Conservation (phyloP, 1,140 invertebrate genomes). For the Holotrichia oblita region DNA sequence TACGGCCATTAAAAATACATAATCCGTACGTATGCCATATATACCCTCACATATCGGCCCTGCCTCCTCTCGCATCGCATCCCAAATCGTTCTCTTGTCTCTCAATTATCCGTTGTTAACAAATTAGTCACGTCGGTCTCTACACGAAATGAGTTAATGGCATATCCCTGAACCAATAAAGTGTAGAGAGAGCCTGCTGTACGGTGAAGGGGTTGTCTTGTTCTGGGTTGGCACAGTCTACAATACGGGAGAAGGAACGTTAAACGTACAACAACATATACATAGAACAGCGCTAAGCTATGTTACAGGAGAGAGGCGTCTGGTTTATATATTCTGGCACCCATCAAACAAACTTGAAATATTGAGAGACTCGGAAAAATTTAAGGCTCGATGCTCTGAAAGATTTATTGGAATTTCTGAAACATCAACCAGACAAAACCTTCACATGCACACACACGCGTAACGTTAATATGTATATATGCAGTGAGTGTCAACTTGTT, state of each 20-base stretch:
- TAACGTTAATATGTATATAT: not conserved
- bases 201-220: conserved; percentile 23
- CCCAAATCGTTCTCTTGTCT: conserved; percentile 7
- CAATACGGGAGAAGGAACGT: not conserved
- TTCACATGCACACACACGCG: not conserved
- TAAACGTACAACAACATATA: not conserved
- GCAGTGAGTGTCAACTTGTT: not conserved
- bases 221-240: not conserved
- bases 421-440: conserved; percentile 23
- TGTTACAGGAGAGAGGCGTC: not conserved
- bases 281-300: not conserved
- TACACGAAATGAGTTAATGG: conserved; percentile 33
- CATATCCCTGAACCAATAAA: not conserved
- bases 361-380: conserved; percentile 32
- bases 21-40: not conserved
- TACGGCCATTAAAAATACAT: not conserved
- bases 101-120: conserved; percentile 26
- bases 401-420: conserved; percentile 36
- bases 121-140: conserved; percentile 29
- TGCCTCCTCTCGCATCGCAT: not conserved
- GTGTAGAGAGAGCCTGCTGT: not conserved
- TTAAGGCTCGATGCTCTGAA: conserved; percentile 7
- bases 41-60: conserved; percentile 3
- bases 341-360: conserved; percentile 31
- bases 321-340: conserved; percentile 30